Percentiles rank a stretch among this genome's conserved stretches.
phyloP scores from a whole-genome alignment of 1,140 invertebrate genomes.

The Mylabris phalerata region DNA sequence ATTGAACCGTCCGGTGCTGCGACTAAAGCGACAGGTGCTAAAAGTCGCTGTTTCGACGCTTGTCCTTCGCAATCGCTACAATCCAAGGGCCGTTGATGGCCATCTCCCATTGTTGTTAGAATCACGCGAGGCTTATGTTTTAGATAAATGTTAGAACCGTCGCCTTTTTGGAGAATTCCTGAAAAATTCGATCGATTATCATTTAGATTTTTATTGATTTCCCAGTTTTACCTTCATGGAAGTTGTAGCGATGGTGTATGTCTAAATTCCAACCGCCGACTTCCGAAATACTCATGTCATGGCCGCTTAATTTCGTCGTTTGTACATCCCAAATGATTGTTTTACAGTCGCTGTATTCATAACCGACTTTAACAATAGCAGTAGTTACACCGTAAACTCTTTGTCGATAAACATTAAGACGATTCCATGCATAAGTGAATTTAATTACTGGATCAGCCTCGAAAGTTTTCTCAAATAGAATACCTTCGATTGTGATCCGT shows the following conservation, averaged over 20 bases:
- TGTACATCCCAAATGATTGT: conserved; percentile 93
- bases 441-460: conserved; percentile 94
- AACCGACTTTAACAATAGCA: conserved; percentile 90
- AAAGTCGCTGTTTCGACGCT: conserved; percentile 71
- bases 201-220: conserved; percentile 4
- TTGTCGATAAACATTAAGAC: conserved; percentile 93
- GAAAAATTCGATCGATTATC: conserved; percentile 22
- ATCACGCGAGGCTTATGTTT: conserved; percentile 90
- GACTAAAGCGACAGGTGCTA: conserved; percentile 87
- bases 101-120: conserved; percentile 87
- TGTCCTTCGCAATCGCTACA: conserved; percentile 77
- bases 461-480: conserved; percentile 85
- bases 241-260: conserved; percentile 95
- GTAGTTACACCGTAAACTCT: conserved; percentile 87
- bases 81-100: conserved; percentile 76
- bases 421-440: conserved; percentile 94
- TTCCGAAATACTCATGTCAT: conserved; percentile 93
- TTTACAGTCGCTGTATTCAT: conserved; percentile 89
- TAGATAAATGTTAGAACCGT: conserved; percentile 92
- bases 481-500: conserved; percentile 89
- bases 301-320: conserved; percentile 88
- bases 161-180: conserved; percentile 94
- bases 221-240: conserved; percentile 74
- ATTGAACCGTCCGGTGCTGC: conserved; percentile 88
- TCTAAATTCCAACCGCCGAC: conserved; percentile 96